These are phyloP conservation scores for Synergus umbraculus DNA, from an alignment of 2,888 invertebrate genomes.

Conservation along the genomic window DNA sequence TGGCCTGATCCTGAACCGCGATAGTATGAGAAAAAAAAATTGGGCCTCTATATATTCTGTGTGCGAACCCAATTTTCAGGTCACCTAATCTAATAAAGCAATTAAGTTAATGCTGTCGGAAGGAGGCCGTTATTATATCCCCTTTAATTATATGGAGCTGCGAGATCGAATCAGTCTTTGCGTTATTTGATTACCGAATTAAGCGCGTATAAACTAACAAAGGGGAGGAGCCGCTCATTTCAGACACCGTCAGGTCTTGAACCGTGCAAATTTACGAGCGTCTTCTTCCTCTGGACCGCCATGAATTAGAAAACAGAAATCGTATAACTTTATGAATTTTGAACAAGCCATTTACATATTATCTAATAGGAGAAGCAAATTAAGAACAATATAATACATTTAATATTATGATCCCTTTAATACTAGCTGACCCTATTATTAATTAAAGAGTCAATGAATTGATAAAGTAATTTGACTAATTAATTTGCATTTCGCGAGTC, in stretches of 20 bases:
- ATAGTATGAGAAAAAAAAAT: neutral
- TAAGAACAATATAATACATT: neutral
- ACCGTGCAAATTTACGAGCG: constrained; percentile 36
- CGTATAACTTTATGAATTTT: constrained; percentile 11
- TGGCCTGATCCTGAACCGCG: neutral
- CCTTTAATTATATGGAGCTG: constrained; percentile 74
- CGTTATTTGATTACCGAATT: constrained; percentile 72
- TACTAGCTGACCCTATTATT: neutral
- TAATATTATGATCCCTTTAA: neutral
- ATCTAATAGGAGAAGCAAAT: neutral
- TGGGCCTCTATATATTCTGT: neutral
- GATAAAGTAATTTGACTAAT: neutral
- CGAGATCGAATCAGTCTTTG: constrained; percentile 64
- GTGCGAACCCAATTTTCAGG: constrained; percentile 54
- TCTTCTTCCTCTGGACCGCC: constrained; percentile 17
- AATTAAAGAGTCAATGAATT: neutral
- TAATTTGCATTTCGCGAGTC: neutral
- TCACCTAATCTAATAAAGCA: constrained; percentile 64
- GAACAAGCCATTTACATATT: neutral
- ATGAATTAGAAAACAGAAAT: constrained; percentile 16
- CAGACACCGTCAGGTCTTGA: constrained; percentile 34
- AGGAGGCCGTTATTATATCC: constrained; percentile 72
- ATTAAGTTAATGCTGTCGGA: constrained; percentile 71
- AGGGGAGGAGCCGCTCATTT: constrained; percentile 61
- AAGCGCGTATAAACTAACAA: constrained; percentile 66